These are phyloP conservation scores for Oryzias woworae DNA, from an alignment of 2,113 vertebrate genomes.

Conservation along the genomic window DNA sequence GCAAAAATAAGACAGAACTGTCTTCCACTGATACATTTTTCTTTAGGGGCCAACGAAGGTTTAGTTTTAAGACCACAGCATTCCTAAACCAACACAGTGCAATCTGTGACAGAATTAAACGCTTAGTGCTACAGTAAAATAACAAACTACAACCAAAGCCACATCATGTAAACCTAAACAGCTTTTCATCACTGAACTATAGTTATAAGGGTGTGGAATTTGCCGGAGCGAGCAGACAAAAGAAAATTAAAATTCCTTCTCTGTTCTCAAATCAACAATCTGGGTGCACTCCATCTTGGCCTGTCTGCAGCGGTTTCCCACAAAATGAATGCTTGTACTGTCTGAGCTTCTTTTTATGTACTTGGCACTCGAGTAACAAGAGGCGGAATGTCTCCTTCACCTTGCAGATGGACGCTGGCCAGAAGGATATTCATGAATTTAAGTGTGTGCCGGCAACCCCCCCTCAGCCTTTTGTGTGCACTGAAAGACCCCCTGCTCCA, in stretches of 20 bases:
- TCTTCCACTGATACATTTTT: constrained; percentile 22
- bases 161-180: constrained; percentile 45
- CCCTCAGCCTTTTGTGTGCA: constrained; percentile 9
- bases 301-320: constrained; percentile 37
- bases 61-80: constrained; percentile 1
- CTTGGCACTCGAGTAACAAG: constrained; percentile 16
- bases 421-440: constrained; percentile 55
- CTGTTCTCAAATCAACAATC: constrained; percentile 41
- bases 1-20: constrained; percentile 11
- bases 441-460: constrained; percentile 17
- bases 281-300: constrained; percentile 9
- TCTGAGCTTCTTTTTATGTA: constrained; percentile 31
- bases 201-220: constrained; percentile 33
- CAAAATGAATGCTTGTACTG: constrained; percentile 28
- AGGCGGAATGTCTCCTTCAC: constrained; percentile 44
- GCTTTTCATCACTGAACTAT: constrained; percentile 32
- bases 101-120: constrained; percentile 30
- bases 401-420: constrained; percentile 62
- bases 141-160: constrained; percentile 44
- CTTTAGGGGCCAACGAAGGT: constrained; percentile 6
- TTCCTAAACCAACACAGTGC: constrained; percentile 17
- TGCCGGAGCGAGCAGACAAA: constrained; percentile 32
- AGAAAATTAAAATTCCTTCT: constrained; percentile 44
- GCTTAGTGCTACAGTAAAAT: constrained; percentile 19
- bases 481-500: constrained; percentile 10